phyloP scores from a whole-genome alignment of 1,140 invertebrate genomes.

The Temnothorax curvispinosus region DNA sequence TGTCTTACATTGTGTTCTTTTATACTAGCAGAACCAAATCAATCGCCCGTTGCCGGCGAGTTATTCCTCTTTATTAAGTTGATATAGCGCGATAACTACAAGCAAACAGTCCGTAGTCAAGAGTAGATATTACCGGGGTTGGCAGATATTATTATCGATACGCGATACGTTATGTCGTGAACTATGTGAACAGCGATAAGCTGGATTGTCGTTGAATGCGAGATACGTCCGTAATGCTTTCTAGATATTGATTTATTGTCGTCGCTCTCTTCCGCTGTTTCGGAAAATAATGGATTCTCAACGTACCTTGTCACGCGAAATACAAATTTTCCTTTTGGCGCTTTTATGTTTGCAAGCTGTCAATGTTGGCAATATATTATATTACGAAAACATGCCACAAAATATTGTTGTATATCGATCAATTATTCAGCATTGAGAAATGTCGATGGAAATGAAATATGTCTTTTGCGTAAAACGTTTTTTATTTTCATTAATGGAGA shows the following conservation, averaged over 20 bases:
- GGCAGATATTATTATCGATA: slow-evolving; percentile 59
- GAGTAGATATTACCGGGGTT: slow-evolving; percentile 36
- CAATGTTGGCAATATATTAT: neutral
- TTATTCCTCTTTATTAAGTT: slow-evolving; percentile 62
- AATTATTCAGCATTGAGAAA: neutral
- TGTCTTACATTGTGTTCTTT: slow-evolving; percentile 5
- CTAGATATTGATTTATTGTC: slow-evolving; percentile 49
- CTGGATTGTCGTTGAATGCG: slow-evolving; percentile 41
- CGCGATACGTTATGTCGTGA: slow-evolving; percentile 35
- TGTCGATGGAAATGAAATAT: neutral
- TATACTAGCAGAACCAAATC: slow-evolving; percentile 11
- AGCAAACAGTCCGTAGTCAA: slow-evolving; percentile 32
- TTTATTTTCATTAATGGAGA: neutral
- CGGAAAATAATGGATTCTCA: slow-evolving; percentile 28
- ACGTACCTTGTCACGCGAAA: neutral
- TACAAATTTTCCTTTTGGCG: neutral
- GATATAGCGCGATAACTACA: slow-evolving; percentile 42
- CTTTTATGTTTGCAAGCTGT: neutral
- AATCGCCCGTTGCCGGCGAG: neutral
- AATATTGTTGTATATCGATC: neutral
- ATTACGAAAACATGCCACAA: neutral
- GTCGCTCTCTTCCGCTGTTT: neutral
- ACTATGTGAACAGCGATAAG: slow-evolving; percentile 53
- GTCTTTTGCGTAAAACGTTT: neutral
- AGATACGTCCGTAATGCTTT: slow-evolving; percentile 47